Evolutionary conservation across 2,888 invertebrate species (phyloP).

Genomic region (Carterocephalus palaemon): DNA sequence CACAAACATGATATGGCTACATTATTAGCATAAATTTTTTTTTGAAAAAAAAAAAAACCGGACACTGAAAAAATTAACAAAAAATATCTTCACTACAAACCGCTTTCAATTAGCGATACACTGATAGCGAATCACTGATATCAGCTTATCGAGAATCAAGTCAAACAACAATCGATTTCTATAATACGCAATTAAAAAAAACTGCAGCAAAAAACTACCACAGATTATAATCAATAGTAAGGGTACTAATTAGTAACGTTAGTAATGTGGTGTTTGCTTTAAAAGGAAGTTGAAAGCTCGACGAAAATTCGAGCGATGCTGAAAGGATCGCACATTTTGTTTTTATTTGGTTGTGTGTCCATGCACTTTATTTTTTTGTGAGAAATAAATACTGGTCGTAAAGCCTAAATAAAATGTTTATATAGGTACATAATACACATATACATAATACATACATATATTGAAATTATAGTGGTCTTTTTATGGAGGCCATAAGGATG

Average conservation of each 20-base stretch:
- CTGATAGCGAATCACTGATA: background rate
- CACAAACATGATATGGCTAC: too few relatives aligned
- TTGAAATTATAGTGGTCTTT: too few relatives aligned
- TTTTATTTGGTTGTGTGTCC: constrained; percentile 19
- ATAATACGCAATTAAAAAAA: constrained; percentile 8
- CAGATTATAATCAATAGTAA: constrained; percentile 9
- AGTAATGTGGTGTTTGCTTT: constrained; percentile 7
- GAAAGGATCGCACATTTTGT: constrained; percentile 17
- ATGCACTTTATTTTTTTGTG: too few relatives aligned
- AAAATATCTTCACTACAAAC: too few relatives aligned
- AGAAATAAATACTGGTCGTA: too few relatives aligned
- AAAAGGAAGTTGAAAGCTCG: constrained; percentile 6
- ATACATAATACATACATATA: too few relatives aligned
- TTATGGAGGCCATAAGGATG: too few relatives aligned
- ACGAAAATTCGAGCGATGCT: constrained; percentile 18
- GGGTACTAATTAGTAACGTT: constrained; percentile 14
- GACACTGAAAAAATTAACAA: too few relatives aligned
- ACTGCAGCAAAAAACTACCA: background rate
- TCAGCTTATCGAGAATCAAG: background rate
- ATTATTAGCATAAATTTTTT: too few relatives aligned
- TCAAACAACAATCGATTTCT: constrained; percentile 7
- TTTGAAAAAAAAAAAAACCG: too few relatives aligned
- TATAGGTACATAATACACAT: too few relatives aligned
- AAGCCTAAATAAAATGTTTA: too few relatives aligned
- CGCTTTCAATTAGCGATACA: constrained; percentile 4